phyloP scores from a whole-genome alignment of 1,140 invertebrate species.

The Anastrepha obliqua region DNA sequence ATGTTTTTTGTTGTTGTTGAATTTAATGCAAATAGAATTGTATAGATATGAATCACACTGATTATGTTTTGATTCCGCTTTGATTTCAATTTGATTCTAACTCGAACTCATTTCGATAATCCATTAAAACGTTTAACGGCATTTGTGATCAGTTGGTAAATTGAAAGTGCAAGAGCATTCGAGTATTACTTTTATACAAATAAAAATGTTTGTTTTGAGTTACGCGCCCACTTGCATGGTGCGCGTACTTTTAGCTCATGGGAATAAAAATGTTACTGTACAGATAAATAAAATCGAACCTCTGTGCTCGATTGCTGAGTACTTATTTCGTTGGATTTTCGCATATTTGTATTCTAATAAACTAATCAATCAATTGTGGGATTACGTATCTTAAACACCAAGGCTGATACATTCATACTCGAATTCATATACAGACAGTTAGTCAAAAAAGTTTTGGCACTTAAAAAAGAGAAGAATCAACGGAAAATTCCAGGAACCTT shows the following conservation, averaged over 20 bases:
- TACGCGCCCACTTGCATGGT: not conserved
- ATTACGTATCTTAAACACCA: not conserved
- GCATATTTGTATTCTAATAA: not conserved
- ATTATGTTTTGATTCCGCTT: constrained; percentile 21
- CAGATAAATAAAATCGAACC: too few species aligned
- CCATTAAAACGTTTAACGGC: constrained; percentile 30
- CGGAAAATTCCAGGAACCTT: too few species aligned
- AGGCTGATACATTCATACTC: too few species aligned
- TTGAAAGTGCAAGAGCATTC: not conserved
- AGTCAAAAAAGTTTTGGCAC: too few species aligned
- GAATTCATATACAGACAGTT: too few species aligned
- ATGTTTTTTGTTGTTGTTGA: not conserved
- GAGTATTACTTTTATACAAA: not conserved
- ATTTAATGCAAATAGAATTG: not conserved
- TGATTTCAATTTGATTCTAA: not conserved
- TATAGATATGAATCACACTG: constrained; percentile 19
- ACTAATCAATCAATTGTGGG: constrained; percentile 20
- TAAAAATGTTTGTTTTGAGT: not conserved
- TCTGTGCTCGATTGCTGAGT: too few species aligned
- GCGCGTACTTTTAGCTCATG: not conserved
- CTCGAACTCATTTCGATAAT: not conserved
- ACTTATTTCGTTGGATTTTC: not conserved
- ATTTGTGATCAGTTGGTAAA: constrained; percentile 5
- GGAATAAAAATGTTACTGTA: not conserved
- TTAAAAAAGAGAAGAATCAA: too few species aligned